These are phyloP conservation scores for Ametastegia equiseti DNA, from an alignment of 2,888 invertebrate species.

Conservation along the genomic window DNA sequence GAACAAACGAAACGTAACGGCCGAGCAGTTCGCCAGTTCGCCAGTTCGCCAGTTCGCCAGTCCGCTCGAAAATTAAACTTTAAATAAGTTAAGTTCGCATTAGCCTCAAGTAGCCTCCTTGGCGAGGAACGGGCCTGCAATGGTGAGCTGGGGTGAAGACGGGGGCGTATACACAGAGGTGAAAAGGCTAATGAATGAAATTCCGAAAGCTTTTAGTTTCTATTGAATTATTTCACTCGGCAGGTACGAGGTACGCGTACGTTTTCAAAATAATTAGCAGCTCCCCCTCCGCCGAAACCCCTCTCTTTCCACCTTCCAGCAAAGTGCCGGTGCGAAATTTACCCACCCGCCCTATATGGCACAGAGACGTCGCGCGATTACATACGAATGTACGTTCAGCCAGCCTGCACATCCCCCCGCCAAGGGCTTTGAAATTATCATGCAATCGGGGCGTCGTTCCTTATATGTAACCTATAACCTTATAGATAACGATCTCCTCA, in stretches of 20 bases:
- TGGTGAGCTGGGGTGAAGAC: conserved; percentile 7
- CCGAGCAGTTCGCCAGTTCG: no score
- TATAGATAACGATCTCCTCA: conserved; percentile 70
- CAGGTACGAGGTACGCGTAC: conserved; percentile 48
- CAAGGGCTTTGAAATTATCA: background rate
- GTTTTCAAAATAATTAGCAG: conserved; percentile 46
- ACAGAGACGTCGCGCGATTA: background rate
- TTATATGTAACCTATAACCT: background rate
- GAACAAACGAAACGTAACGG: conserved; percentile 5
- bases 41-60: no score
- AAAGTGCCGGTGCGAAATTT: background rate
- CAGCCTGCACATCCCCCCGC: background rate
- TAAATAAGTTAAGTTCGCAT: conserved; percentile 68
- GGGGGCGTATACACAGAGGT: conserved; percentile 29
- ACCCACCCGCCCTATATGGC: background rate
- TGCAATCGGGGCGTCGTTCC: background rate
- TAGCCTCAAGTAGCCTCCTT: conserved; percentile 64
- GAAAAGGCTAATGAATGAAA: conserved; percentile 61
- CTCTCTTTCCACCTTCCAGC: background rate
- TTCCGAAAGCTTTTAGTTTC: conserved; percentile 68
- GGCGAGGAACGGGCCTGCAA: background rate
- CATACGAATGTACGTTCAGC: background rate
- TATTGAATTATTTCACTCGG: conserved; percentile 61
- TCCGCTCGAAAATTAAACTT: conserved; percentile 60
- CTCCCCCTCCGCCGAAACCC: background rate